Conservation (phyloP, 2,113 vertebrate species). For the Myotis davidii region DNA sequence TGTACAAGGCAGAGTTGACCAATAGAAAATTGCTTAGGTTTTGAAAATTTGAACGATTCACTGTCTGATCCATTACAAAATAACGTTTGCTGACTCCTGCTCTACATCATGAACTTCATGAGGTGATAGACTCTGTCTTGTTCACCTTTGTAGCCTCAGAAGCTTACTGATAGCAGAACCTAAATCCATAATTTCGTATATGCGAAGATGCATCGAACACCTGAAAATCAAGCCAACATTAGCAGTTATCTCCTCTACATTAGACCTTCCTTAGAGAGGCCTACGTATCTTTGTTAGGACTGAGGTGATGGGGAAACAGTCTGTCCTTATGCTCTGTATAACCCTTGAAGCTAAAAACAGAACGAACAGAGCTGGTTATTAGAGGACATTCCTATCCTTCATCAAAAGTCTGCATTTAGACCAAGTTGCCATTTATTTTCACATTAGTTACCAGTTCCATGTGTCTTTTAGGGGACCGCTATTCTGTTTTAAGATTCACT, state of each 20-base stretch:
- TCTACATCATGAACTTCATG: neutral
- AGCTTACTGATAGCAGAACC: neutral
- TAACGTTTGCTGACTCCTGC: neutral
- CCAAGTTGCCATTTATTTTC: constrained; percentile 73
- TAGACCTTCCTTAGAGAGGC: neutral
- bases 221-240: constrained; percentile 13
- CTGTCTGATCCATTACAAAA: neutral
- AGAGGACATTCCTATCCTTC: constrained; percentile 58
- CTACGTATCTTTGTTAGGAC: neutral
- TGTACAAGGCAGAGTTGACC: neutral
- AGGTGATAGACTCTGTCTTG: neutral
- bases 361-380: constrained; percentile 58
- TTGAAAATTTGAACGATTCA: neutral
- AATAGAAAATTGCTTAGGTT: neutral
- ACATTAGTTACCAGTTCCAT: constrained; percentile 66
- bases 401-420: constrained; percentile 65
- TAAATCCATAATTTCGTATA: neutral
- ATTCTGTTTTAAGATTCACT: constrained; percentile 71
- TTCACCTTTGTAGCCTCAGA: neutral
- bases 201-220: neutral
- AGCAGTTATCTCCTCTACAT: constrained; percentile 25
- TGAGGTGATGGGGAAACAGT: neutral
- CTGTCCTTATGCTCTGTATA: constrained; percentile 1
- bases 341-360: constrained; percentile 51
- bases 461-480: constrained; percentile 55